These are phyloP conservation scores for Carassius gibelio DNA, from an alignment of 2,113 vertebrate species.

Conservation along the genomic window DNA sequence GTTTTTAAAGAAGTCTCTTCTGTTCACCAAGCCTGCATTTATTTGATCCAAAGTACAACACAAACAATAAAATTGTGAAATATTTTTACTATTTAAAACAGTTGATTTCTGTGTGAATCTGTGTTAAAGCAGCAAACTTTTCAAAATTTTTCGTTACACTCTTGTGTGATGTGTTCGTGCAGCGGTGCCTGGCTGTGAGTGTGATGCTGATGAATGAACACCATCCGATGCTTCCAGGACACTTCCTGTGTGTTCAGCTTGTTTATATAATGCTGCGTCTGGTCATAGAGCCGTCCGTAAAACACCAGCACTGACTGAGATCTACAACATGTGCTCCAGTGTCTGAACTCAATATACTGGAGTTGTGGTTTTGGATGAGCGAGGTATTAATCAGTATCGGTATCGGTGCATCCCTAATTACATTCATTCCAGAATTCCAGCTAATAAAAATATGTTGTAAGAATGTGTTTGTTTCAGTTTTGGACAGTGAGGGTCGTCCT, in stretches of 20 bases:
- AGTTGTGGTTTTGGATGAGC: no score
- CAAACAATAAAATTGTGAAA: no score
- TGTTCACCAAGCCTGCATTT: no score
- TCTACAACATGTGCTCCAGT: background rate
- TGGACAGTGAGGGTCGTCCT: background rate
- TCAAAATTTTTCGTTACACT: no score
- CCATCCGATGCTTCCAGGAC: constrained; percentile 39
- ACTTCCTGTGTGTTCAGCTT: constrained; percentile 76
- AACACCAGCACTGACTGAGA: constrained; percentile 22
- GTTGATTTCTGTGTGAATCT: no score
- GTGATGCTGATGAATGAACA: constrained; percentile 55
- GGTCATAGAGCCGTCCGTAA: background rate
- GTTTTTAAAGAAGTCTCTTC: no score
- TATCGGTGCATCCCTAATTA: no score
- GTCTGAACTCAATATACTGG: no score
- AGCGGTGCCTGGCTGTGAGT: background rate
- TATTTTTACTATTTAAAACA: no score
- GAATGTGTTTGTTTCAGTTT: background rate
- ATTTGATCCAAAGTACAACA: no score
- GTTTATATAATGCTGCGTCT: constrained; percentile 71
- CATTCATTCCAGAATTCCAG: background rate
- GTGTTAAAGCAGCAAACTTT: no score
- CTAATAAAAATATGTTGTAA: background rate
- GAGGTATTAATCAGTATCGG: no score
- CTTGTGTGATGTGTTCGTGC: background rate